Evolutionary conservation across 2,797 vertebrate genomes (phyloP), one percentile per base, ranked within the genome.

Genomic region (Margarornis squamiger): DNA sequence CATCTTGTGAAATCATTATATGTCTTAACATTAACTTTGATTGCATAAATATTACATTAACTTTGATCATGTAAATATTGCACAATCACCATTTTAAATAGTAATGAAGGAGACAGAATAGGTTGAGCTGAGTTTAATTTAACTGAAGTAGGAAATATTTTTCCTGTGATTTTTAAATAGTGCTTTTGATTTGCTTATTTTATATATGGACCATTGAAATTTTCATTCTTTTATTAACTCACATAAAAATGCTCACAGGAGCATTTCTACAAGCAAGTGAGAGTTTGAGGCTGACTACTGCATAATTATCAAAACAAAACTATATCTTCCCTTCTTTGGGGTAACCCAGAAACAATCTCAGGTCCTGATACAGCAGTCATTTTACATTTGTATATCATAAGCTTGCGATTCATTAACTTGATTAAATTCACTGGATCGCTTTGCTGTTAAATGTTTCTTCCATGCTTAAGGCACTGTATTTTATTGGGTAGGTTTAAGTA

Each of bases 21-120:
- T 97, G 58, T 94, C 96, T 97, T 98, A 98, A 98, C 96, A 97
- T 98, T 97, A 97, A 96, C 86, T 96, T 94, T 98, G 97, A 98
- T 98, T 98, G 97, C 97, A 98, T 98, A 98, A 98, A 98, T 98
- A 97, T 98, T 97, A 84, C 96, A 98, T 98, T 98, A 97, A 96
- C 88, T 97, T 97, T 95, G 96, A 96, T 98, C 96, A 96, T 9
- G 16, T 59, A 96, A 92, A 57, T 95, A 96, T 95, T 96, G 95
- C 91, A 95, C 86, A 96, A 97, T 96, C 93, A 92, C 61, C 83
- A 93, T 89, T 97, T 97, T 85, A 97, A 96, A 96, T 79, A 97
- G 97, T 96, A 93, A 91, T 90, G 90, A 97, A 96, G 72, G 67
- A 94, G 94, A 95, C 82, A 79, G 84, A 96, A 88, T 77, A 96